These are phyloP conservation scores for Enteromius unitaeniatus DNA, from an alignment of 2,797 vertebrate genomes.

Conservation along the genomic window DNA sequence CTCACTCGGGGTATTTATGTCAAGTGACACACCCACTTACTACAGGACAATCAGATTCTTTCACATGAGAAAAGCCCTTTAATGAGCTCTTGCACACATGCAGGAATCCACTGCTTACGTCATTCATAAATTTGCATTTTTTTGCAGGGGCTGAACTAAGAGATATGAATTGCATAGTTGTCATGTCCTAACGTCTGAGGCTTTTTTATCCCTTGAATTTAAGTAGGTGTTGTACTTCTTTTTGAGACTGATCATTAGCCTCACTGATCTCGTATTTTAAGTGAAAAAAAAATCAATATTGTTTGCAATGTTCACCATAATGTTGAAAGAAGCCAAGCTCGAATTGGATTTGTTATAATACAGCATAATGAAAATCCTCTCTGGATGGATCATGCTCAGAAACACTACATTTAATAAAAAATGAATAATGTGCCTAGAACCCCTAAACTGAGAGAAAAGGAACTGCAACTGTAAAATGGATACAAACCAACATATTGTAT, in stretches of 20 bases:
- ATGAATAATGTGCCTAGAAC: not conserved
- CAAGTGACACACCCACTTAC: slow-evolving; percentile 69
- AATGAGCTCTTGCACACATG: not conserved
- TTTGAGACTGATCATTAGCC: not conserved
- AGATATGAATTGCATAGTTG: not conserved
- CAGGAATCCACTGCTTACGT: not conserved
- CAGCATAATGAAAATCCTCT: not conserved
- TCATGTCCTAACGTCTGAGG: not conserved
- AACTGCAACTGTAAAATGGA: too few species aligned
- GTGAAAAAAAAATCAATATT: not conserved
- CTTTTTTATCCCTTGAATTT: not conserved
- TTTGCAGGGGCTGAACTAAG: not conserved
- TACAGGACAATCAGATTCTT: slow-evolving; percentile 49
- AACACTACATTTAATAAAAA: not conserved
- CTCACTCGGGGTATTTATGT: slow-evolving; percentile 69
- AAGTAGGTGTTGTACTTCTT: not conserved
- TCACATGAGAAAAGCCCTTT: slow-evolving; percentile 8
- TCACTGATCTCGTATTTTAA: not conserved
- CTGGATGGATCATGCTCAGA: not conserved
- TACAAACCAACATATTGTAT: too few species aligned
- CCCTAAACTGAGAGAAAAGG: not conserved
- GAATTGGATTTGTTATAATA: not conserved
- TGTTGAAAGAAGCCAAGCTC: not conserved
- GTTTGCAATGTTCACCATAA: not conserved
- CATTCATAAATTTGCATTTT: slow-evolving; percentile 9